These are phyloP conservation scores for Heterotis niloticus DNA, from an alignment of 2,113 vertebrate species.

Conservation along the genomic window DNA sequence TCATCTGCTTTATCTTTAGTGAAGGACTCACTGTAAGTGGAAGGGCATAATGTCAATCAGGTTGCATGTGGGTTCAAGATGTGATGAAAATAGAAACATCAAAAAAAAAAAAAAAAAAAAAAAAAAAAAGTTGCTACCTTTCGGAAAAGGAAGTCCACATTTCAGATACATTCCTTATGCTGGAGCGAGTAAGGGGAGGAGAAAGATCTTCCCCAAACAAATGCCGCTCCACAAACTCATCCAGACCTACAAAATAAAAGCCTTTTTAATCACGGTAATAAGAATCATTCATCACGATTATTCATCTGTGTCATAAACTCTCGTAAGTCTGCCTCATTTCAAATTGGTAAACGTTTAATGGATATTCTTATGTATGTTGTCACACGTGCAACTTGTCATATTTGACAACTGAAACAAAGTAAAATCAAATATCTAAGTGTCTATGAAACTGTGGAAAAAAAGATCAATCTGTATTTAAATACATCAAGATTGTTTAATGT, in stretches of 20 bases:
- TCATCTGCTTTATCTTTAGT: conserved; percentile 38
- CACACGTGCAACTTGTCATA: too few species aligned
- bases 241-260: conserved; percentile 52
- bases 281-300: too few species aligned
- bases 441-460: not conserved
- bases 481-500: too few species aligned
- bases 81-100: not conserved
- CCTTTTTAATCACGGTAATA: too few species aligned
- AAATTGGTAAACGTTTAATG: too few species aligned
- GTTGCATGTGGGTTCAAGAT: not conserved
- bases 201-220: conserved; percentile 56
- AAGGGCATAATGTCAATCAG: not conserved
- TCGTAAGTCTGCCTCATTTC: too few species aligned
- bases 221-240: conserved; percentile 61
- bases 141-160: conserved; percentile 31
- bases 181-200: conserved; percentile 48
- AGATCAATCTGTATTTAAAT: not conserved
- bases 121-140: conserved; percentile 42
- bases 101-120: not conserved
- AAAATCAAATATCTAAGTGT: too few species aligned
- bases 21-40: conserved; percentile 45
- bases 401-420: too few species aligned
- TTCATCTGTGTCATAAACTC: too few species aligned
- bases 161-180: conserved; percentile 48
- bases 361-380: too few species aligned